These are phyloP conservation scores for Cyclargus thomasi DNA, from an alignment of 1,140 invertebrate genomes.

Conservation along the genomic window DNA sequence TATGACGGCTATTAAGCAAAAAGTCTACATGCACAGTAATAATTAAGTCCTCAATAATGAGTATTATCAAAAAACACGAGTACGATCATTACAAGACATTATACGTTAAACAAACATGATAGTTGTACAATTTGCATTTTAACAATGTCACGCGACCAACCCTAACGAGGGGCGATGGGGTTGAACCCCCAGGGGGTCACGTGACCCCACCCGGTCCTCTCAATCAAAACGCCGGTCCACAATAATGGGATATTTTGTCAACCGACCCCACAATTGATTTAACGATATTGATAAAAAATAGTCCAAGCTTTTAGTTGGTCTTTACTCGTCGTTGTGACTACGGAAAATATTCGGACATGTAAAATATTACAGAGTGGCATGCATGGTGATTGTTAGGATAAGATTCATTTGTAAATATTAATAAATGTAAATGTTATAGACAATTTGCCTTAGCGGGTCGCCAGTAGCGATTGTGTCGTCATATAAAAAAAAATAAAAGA, in stretches of 20 bases:
- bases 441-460: too few relatives aligned
- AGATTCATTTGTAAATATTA: too few relatives aligned
- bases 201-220: slow-evolving; percentile 36
- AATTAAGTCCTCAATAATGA: too few relatives aligned
- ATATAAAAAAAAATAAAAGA: too few relatives aligned
- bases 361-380: too few relatives aligned
- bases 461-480: too few relatives aligned
- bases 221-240: slow-evolving; percentile 49
- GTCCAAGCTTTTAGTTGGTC: not conserved
- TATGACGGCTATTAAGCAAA: too few relatives aligned
- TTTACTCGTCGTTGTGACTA: not conserved
- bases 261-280: slow-evolving; percentile 18
- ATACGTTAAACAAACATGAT: slow-evolving; percentile 5
- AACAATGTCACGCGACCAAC: slow-evolving; percentile 24
- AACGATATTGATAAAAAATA: slow-evolving; percentile 9
- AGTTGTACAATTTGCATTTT: slow-evolving; percentile 22
- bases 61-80: too few relatives aligned
- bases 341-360: too few relatives aligned
- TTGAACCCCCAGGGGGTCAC: slow-evolving; percentile 21
- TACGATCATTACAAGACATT: slow-evolving; percentile 1
- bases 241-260: slow-evolving; percentile 33
- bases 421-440: too few relatives aligned
- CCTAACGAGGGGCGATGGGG: slow-evolving; percentile 22
- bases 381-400: too few relatives aligned
- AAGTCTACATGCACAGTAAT: too few relatives aligned